phyloP scores from a whole-genome alignment of 92 coral and sea anemone genomes.

The Epizoanthus ramosus region DNA sequence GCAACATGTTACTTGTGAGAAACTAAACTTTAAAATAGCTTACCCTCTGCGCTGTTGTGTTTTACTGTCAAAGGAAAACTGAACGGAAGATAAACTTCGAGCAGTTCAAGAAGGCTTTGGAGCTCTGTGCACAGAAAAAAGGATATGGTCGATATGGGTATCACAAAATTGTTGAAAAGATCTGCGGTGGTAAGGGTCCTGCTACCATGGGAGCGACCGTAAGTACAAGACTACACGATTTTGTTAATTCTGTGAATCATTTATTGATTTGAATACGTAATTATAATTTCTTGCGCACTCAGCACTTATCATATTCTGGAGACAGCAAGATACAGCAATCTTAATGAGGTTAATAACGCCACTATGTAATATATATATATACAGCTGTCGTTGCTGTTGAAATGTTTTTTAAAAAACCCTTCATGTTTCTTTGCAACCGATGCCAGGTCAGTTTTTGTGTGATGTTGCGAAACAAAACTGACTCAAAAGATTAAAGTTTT shows the following conservation, averaged over 20 bases:
- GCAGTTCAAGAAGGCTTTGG: constrained; percentile 76
- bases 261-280: too few species aligned
- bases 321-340: too few species aligned
- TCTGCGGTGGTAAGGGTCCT: constrained; percentile 87
- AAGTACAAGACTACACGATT: constrained; percentile 22
- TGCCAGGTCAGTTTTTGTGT: too few species aligned
- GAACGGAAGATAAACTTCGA: constrained; percentile 81
- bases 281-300: background rate
- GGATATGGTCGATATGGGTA: constrained; percentile 40
- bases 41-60: background rate
- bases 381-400: too few species aligned
- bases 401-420: too few species aligned
- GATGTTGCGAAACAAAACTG: too few species aligned
- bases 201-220: constrained; percentile 80
- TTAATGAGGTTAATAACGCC: too few species aligned
- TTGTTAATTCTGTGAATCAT: too few species aligned
- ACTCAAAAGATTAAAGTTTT: too few species aligned
- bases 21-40: background rate
- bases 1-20: background rate
- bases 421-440: too few species aligned
- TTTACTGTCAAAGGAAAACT: constrained; percentile 65
- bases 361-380: too few species aligned
- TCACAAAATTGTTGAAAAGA: constrained; percentile 62
- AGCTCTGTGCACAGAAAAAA: constrained; percentile 81
- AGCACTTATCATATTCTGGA: background rate